Evolutionary conservation across 2,113 vertebrate species (phyloP).

Genomic region (Eidolon helvum): DNA sequence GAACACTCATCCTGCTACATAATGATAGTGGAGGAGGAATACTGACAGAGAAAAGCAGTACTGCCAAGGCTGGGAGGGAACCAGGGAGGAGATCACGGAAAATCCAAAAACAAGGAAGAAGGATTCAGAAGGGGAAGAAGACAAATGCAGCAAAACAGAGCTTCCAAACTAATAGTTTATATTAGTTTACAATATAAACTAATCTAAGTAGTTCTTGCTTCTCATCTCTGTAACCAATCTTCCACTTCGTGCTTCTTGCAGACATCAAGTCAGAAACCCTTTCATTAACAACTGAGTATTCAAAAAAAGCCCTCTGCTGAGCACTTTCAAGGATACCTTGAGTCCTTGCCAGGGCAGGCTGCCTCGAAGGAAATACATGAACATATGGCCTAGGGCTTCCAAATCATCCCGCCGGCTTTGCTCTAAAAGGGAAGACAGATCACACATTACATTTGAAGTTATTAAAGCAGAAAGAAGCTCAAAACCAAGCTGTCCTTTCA

Average conservation of each 20-base stretch:
- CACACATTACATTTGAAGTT: slow-evolving; percentile 69
- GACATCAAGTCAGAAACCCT: not conserved
- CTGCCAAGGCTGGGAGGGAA: not conserved
- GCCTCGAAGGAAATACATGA: slow-evolving; percentile 99
- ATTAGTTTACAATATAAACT: not conserved
- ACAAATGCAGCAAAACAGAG: not conserved
- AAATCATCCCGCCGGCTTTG: slow-evolving; percentile 99
- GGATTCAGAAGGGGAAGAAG: not conserved
- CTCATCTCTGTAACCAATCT: not conserved
- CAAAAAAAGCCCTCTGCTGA: slow-evolving; percentile 49
- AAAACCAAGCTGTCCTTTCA: slow-evolving; percentile 40
- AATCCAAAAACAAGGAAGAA: not conserved
- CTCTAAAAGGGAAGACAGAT: slow-evolving; percentile 85
- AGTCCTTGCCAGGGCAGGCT: slow-evolving; percentile 99
- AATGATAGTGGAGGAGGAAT: slow-evolving; percentile 18
- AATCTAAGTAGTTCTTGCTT: not conserved
- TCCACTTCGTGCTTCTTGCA: not conserved
- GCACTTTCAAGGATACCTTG: slow-evolving; percentile 88
- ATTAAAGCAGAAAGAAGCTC: slow-evolving; percentile 52
- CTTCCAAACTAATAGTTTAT: too few relatives aligned
- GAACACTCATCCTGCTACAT: slow-evolving; percentile 42
- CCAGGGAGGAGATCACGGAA: not conserved
- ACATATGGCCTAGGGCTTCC: slow-evolving; percentile 99
- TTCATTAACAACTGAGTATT: slow-evolving; percentile 19
- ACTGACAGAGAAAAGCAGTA: not conserved